Conservation (phyloP, 2,113 vertebrate genomes). For the Triplophysa siluroides region DNA sequence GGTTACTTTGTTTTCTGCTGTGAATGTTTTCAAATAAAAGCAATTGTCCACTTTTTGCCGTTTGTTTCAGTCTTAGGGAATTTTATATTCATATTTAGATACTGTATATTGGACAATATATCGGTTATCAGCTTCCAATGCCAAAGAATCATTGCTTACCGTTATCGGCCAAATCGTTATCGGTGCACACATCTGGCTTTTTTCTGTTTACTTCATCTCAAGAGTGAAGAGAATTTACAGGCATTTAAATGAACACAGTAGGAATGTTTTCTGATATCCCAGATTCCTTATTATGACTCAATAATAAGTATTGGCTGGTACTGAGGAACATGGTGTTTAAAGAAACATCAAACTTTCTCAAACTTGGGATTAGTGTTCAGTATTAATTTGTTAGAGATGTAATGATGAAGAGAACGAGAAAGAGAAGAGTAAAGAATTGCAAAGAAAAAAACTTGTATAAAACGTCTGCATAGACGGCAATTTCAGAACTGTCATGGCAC, state of each 20-base stretch:
- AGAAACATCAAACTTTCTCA: slow-evolving; percentile 13
- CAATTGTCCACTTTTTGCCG: too few relatives aligned
- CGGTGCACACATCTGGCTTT: too few relatives aligned
- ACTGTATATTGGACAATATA: too few relatives aligned
- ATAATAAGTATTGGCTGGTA: neutral
- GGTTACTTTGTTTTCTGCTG: too few relatives aligned
- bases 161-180: too few relatives aligned
- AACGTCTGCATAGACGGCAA: slow-evolving; percentile 19
- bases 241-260: neutral
- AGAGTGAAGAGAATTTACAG: too few relatives aligned
- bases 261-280: neutral
- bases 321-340: neutral
- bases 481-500: slow-evolving; percentile 45
- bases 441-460: neutral
- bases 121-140: too few relatives aligned
- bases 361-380: slow-evolving; percentile 20
- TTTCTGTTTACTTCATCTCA: too few relatives aligned
- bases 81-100: too few relatives aligned
- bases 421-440: neutral
- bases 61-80: too few relatives aligned
- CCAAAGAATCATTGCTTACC: too few relatives aligned
- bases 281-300: neutral
- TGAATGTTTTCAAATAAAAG: too few relatives aligned
- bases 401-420: neutral
- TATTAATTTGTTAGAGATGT: slow-evolving; percentile 12